Base-by-base conservation (phyloP, 2,113 vertebrate genomes). In the Jaculus jaculus region DNA sequence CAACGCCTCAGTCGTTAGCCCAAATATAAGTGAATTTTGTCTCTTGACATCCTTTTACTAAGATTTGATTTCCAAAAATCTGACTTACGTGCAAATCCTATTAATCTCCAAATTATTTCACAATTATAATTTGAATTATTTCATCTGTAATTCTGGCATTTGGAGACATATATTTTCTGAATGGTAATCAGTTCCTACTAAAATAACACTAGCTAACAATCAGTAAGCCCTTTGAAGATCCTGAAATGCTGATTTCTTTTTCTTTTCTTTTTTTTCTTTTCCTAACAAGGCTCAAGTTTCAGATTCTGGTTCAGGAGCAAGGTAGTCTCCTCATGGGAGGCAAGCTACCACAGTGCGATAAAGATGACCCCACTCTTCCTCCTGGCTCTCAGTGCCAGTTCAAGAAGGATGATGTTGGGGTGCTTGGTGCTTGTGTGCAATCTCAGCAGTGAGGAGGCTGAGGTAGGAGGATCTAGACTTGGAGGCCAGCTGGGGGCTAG, bases 1-100 rank as follows among this genome's bases (percentile, higher is more conserved):
- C 26, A 58, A 7, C 20, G 87, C n/a, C 58, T 42, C 32, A 92
- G 74, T 89, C 54, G 20, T 61, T 21, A 90, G 32, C 17, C 47
- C 51, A 89, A 93, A 60, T 51, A 63, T 58, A 91, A 68, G 68
- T 71, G 65, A 92, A 79, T 75, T 95, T 66, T 80, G 9, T 11
- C 61, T 79, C 74, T 82, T 26, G 12, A 2, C 83, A 81, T 77
- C 54, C 34, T 68, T 39, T 78, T 34, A 92, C 12, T 80, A 69
- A 88, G 34, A 72, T 1, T 23, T 24, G 20, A 12, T 79, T 37
- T 66, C 68, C 47, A 66, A 79, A 90, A 87, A 69, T 79, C 11
- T 82, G 69, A 51, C 12, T 71, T 92, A 37, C 58, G 83, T 72
- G 37, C 8, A 69, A 94, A 87, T 10, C 5, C 10, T 85, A 71